phyloP scores from a whole-genome alignment of 2,888 invertebrate genomes.

The Scaptomyza flava region DNA sequence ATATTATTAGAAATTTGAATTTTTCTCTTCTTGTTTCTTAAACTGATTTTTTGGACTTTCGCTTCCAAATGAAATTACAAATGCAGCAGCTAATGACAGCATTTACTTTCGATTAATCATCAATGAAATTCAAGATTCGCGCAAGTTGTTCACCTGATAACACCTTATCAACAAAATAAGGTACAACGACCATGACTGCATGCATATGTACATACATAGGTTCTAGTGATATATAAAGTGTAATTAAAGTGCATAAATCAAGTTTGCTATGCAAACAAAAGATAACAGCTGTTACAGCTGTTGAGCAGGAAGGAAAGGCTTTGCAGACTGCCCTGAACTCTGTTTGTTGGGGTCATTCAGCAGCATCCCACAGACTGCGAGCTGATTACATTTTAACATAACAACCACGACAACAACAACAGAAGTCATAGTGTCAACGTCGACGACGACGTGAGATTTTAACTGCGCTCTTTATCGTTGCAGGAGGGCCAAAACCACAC shows the following conservation, averaged over 20 bases:
- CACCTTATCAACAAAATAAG: conserved; percentile 44
- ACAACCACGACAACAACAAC: conserved; percentile 10
- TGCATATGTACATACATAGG: background rate
- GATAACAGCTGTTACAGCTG: conserved; percentile 17
- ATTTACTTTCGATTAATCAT: conserved; percentile 56
- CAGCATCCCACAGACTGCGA: conserved; percentile 33
- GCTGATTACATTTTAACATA: conserved; percentile 54
- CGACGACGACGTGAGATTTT: conserved; percentile 48
- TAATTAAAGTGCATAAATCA: conserved; percentile 47
- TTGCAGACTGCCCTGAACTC: conserved; percentile 47
- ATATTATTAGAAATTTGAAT: background rate
- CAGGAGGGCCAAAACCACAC: conserved; percentile 50
- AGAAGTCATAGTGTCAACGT: conserved; percentile 16
- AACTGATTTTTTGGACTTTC: conserved; percentile 26
- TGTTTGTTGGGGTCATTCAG: conserved; percentile 35
- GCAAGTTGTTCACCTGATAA: conserved; percentile 48
- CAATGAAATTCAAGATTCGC: conserved; percentile 31
- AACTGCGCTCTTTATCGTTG: conserved; percentile 46
- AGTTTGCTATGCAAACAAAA: conserved; percentile 20
- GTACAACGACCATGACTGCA: conserved; percentile 33
- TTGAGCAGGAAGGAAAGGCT: background rate
- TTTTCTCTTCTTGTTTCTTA: background rate
- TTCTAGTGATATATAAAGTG: conserved; percentile 32
- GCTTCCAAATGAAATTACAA: conserved; percentile 41
- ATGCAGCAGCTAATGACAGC: conserved; percentile 14